Percentiles rank a stretch among this genome's conserved stretches.
Evolutionary conservation across 2,888 invertebrate species (phyloP).

Genomic region (Aradus depressus): DNA sequence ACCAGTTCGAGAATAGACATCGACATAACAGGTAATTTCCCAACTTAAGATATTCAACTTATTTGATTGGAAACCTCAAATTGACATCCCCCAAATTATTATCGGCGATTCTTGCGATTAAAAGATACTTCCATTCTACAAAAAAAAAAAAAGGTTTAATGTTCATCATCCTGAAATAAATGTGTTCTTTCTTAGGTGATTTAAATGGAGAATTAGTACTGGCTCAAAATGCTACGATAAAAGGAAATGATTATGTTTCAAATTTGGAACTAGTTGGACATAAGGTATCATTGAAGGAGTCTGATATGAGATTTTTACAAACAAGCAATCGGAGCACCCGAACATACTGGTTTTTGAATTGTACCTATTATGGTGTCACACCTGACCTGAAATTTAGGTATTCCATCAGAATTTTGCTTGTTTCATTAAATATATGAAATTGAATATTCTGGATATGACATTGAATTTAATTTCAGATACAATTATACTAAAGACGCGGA

Average conservation of each 20-base stretch:
- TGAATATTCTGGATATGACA: not conserved
- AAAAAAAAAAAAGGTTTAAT: not conserved
- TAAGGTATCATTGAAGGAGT: slow-evolving; percentile 45
- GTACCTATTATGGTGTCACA: slow-evolving; percentile 53
- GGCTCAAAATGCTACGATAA: slow-evolving; percentile 49
- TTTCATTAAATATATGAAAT: not conserved
- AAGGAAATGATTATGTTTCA: slow-evolving; percentile 50
- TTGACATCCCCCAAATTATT: no score
- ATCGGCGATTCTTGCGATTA: not conserved
- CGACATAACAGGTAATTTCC: slow-evolving; percentile 41
- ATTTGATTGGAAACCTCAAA: no score
- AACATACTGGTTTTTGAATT: slow-evolving; percentile 73
- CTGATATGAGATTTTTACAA: slow-evolving; percentile 50
- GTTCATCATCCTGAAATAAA: not conserved
- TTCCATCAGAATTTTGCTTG: slow-evolving; percentile 34
- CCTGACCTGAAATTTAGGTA: slow-evolving; percentile 48
- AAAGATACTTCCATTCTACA: not conserved
- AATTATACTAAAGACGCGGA: slow-evolving; percentile 11
- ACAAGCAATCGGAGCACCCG: slow-evolving; percentile 44
- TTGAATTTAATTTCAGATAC: not conserved
- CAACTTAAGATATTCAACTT: no score
- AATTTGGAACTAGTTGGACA: slow-evolving; percentile 48
- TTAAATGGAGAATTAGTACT: slow-evolving; percentile 56
- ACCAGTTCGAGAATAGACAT: slow-evolving; percentile 36
- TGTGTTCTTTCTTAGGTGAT: slow-evolving; percentile 40